Evolutionary conservation across 1,140 invertebrate genomes (phyloP).

Genomic region (Hyles vespertilio): DNA sequence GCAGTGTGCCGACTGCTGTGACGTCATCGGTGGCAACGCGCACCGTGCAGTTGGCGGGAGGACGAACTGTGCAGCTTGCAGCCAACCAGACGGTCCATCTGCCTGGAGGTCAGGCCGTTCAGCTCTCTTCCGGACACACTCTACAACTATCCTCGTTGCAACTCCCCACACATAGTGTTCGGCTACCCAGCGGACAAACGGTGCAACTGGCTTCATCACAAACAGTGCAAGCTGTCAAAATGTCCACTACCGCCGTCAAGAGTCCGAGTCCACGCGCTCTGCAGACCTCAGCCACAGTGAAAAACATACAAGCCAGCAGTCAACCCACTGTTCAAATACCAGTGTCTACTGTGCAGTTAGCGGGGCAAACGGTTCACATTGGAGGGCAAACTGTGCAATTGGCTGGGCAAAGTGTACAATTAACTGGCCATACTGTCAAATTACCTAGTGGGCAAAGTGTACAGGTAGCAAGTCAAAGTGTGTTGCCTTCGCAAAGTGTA

Average conservation of each 20-base stretch:
- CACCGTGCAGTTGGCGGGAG: conserved; percentile 51
- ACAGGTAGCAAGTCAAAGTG: conserved; percentile 61
- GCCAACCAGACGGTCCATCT: conserved; percentile 52
- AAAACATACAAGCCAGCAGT: conserved; percentile 25
- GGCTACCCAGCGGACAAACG: conserved; percentile 57
- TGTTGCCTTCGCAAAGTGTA: conserved; percentile 51
- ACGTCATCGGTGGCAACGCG: conserved; percentile 39
- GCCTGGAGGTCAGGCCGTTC: conserved; percentile 48
- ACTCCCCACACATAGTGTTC: conserved; percentile 49
- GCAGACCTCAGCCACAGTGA: conserved; percentile 30
- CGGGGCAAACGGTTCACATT: conserved; percentile 61
- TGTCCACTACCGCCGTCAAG: conserved; percentile 34
- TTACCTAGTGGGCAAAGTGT: conserved; percentile 63
- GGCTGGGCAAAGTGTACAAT: conserved; percentile 55
- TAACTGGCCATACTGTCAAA: conserved; percentile 62
- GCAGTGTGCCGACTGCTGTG: conserved; percentile 40
- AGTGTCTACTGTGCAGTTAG: conserved; percentile 52
- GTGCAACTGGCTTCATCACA: conserved; percentile 52
- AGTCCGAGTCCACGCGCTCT: conserved; percentile 29
- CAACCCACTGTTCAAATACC: conserved; percentile 49
- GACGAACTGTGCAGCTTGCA: conserved; percentile 47
- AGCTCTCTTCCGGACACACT: conserved; percentile 42
- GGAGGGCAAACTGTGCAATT: conserved; percentile 55
- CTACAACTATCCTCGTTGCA: conserved; percentile 53
- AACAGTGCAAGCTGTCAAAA: conserved; percentile 36